Conservation (phyloP, 2,888 invertebrate species). For the Mystacides longicornis region DNA sequence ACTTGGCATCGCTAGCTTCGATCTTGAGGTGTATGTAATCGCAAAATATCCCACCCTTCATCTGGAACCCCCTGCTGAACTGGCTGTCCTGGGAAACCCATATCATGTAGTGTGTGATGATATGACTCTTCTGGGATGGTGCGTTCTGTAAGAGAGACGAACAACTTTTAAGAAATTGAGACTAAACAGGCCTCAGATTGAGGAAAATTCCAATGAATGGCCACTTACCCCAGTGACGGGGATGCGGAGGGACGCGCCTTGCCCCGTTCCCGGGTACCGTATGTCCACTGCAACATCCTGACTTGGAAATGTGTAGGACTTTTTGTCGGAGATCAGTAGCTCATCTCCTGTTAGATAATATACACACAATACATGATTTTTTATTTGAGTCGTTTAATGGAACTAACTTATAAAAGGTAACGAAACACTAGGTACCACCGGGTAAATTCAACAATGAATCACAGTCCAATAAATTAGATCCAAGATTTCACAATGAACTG, state of each 20-base stretch:
- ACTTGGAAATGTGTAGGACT: conserved; percentile 16
- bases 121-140: neutral
- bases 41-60: conserved; percentile 7
- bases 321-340: conserved; percentile 15
- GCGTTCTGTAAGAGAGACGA: neutral
- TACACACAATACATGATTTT: too few species aligned
- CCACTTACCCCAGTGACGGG: too few species aligned
- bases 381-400: too few species aligned
- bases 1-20: conserved; percentile 3
- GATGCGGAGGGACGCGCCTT: too few species aligned
- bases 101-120: conserved; percentile 17
- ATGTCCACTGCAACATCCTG: conserved; percentile 20
- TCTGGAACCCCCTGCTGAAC: conserved; percentile 10
- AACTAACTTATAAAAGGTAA: too few species aligned
- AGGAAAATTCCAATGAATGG: too few species aligned
- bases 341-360: conserved; percentile 25
- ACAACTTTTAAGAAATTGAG: too few species aligned
- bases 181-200: too few species aligned
- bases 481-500: too few species aligned
- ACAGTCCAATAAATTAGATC: too few species aligned
- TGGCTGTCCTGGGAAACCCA: conserved; percentile 18
- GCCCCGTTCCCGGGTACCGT: conserved; percentile 17
- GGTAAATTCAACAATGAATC: too few species aligned
- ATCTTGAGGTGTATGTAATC: conserved; percentile 7
- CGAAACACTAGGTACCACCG: too few species aligned